phyloP scores from a whole-genome alignment of 2,888 invertebrate genomes.

The Aleiodes testaceus region DNA sequence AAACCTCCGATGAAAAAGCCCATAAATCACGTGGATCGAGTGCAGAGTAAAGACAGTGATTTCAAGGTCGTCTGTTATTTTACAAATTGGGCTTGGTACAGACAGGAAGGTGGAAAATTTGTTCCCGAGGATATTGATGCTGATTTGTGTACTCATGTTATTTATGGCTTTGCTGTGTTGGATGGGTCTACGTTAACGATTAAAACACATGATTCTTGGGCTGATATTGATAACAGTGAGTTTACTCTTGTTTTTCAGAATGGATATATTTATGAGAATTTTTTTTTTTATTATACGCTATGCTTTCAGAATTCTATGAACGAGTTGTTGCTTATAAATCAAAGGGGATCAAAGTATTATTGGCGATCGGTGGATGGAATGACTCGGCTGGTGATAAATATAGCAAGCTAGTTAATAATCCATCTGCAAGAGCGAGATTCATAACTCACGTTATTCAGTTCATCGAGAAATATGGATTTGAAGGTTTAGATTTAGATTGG shows the following conservation, averaged over 20 bases:
- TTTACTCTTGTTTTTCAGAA: constrained; percentile 48
- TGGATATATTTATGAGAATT: too few species aligned
- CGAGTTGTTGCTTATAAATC: constrained; percentile 84
- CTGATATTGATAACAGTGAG: constrained; percentile 90
- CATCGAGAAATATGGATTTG: constrained; percentile 86
- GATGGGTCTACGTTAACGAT: constrained; percentile 84
- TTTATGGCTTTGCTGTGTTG: constrained; percentile 93
- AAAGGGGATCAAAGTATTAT: constrained; percentile 84
- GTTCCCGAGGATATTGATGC: constrained; percentile 88
- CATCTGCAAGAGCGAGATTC: constrained; percentile 82
- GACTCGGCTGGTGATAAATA: constrained; percentile 94
- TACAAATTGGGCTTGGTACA: constrained; percentile 96
- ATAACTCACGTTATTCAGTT: constrained; percentile 85
- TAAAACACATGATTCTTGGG: constrained; percentile 91
- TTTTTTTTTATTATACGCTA: background rate
- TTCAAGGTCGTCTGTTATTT: constrained; percentile 93
- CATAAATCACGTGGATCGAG: constrained; percentile 39
- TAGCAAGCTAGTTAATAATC: constrained; percentile 85
- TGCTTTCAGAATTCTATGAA: constrained; percentile 84
- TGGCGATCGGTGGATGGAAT: constrained; percentile 97
- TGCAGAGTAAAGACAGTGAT: constrained; percentile 27
- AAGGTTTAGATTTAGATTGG: constrained; percentile 95
- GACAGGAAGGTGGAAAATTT: constrained; percentile 87
- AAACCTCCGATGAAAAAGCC: constrained; percentile 38
- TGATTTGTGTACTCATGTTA: constrained; percentile 90